Evolutionary conservation across 2,888 invertebrate species (phyloP), one percentile per base, ranked within the genome.

Genomic region (Drosophila robusta): DNA sequence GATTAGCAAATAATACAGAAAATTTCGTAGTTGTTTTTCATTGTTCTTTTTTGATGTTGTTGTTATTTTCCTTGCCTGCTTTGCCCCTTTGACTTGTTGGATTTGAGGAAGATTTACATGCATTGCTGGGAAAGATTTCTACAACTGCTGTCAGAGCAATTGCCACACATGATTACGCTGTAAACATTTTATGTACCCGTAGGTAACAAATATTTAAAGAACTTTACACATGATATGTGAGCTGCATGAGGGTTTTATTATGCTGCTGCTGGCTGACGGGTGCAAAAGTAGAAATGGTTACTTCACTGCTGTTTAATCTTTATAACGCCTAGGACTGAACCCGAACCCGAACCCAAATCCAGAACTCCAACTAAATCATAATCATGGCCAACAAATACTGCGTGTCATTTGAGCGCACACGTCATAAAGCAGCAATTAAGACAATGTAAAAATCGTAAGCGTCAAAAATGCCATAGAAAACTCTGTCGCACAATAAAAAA

Each of bases 351-450:
- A 39, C 51, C 14, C 44, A 3, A 49, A 16, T 34, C 36, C 34
- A 46, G 34, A 22, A 26, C 32, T 24, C 18, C 14, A 44, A 49
- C 66, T 88, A 83, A 85, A 84, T 88, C 83, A 82, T 88, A 86
- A 88, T 88, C 84, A 78, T 66, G 54, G 74, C 62, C 58, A 79
- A 66, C 78, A 78, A 83, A 78, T 85, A 72, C 79, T 74, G 71
- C 85, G 86, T 87, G 85, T 85, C 83, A 85, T 87, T 82, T 81
- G 83, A 85, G 87, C 68, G 60, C 77, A 77, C 83, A 83, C 79
- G 76, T 87, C 84, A 84, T 86, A 86, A 86, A 86, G 87, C 89
- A 80, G 87, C 89, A 86, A 86, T 86, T 86, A 86, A 89, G 81
- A 80, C 79, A 76, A 80, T 89, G 89, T 87, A 70, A 47, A 89